Evolutionary conservation across 2,888 invertebrate genomes (phyloP), one percentile per base, ranked within the genome.

Genomic region (Operophtera brumata): DNA sequence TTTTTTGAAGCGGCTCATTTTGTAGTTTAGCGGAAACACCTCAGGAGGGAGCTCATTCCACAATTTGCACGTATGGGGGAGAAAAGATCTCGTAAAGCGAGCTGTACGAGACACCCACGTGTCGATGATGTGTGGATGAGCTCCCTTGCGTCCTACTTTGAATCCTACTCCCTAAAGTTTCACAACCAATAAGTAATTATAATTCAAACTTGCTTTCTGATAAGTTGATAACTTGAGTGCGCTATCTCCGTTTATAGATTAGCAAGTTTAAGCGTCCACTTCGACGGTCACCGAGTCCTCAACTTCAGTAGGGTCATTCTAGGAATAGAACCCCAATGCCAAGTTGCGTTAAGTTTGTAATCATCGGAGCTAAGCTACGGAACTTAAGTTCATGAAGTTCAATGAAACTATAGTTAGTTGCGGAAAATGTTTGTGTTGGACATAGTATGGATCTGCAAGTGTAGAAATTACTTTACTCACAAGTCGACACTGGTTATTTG

Each of bases 321-420:
- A 37, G 51, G 48, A 61, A 54, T 53, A 46, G 46, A 40, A 46
- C 42, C 53, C 47, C 45, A 57, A 39, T 54, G 50, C 53, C 36
- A 55, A 65, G 57, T 54, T 58, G 42, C 50, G 41, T 44, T 61
- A 60, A 63, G 60, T 63, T 61, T 54, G 54, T 57, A 61, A 61
- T 61, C 61, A 61, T 65, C 63, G 61, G 59, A 57, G 61, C 35
- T 42, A 49, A 58, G 56, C 52, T 55, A 52, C 47, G 54, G 46
- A 61, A 55, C 47, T 54, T 46, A 37, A n/a, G n/a, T n/a, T n/a
- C n/a, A n/a, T n/a, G n/a, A 47, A 50, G 47, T 41, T 34, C n/a
- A 53, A 45, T 39, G 53, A 50, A 53, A 50, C 46, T 56, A 44
- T 34, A 42, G 10, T 47, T 58, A 44, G 25, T 34, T n/a, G 43